Base-by-base conservation (phyloP, 2,888 invertebrate genomes). In the Chrysopilus asiliformis region DNA sequence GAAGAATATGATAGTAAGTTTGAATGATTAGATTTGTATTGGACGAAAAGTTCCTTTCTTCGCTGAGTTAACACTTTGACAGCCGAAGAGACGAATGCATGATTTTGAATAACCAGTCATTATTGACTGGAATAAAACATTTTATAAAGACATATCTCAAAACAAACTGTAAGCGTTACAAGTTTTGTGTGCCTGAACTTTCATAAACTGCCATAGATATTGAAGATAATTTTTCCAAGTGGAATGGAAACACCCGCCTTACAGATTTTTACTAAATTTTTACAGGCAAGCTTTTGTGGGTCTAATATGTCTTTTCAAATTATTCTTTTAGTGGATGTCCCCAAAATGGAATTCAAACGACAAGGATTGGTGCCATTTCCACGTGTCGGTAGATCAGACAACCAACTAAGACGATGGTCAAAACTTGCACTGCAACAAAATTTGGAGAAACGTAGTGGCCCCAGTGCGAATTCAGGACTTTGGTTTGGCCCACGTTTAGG, bases 401-500 rank as follows among this genome's bases (percentile, higher is more conserved):
- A 28, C 28, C 57, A 60, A 17, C 33, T 60, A 32, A 48, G 57
- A n/a, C 58, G 57, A 43, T 60, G 53, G 51, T 53, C 61, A 3
- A 56, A 55, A 40, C 43, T 56, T 30, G 39, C 57, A 41, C 24
- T 32, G 26, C 37, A 38, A 32, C 56, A 59, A 41, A 52, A 58
- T 2, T 40, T 60, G 32, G 57, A 58, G 9, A 63, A 62, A 42
- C 55, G 45, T 25, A 56, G 57, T 2, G 57, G 55, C 30, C 57
- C 58, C 5, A 51, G 60, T 33, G 60, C 60, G 29, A 65, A 59
- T 24, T 60, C 61, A 15, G 68, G 68, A 1, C 68, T 78, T 60
- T 79, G 78, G 79, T 78, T 78, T 47, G 79, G 79, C 24, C 76
- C 76, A 1, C 63, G 77, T 28, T 61, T 78, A 16, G 79, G 74